Percentiles rank a stretch among this genome's conserved stretches.
Conservation (phyloP, 2,888 invertebrate species). For the Pyrochroa serraticornis region DNA sequence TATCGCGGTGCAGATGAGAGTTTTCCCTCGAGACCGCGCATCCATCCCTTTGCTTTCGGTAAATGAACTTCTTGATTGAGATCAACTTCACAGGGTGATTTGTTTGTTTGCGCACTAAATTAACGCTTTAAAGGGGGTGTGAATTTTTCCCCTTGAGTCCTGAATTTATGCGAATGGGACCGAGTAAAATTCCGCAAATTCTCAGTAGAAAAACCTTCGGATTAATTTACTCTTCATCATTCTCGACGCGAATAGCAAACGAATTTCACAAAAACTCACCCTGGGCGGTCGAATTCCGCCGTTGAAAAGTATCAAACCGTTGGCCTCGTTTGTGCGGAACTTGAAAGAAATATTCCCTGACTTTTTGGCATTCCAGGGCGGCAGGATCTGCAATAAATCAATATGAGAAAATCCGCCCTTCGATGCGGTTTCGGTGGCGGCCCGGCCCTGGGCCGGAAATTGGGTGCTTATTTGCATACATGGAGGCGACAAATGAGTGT, state of each 20-base stretch:
- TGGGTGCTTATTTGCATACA: slow-evolving; percentile 6
- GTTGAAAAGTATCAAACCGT: slow-evolving; percentile 92
- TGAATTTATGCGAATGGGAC: background rate
- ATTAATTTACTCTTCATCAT: background rate
- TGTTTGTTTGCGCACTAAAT: too few species aligned
- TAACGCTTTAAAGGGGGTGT: too few species aligned
- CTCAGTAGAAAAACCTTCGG: background rate
- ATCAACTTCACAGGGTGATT: too few species aligned
- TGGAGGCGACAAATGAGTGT: slow-evolving; percentile 7
- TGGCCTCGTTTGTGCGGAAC: slow-evolving; percentile 93
- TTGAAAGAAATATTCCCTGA: slow-evolving; percentile 91
- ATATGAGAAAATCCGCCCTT: background rate
- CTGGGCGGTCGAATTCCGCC: slow-evolving; percentile 79
- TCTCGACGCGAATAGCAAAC: background rate
- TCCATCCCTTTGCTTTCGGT: too few species aligned
- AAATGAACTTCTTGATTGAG: too few species aligned
- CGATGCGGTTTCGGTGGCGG: too few species aligned
- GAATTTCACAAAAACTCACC: slow-evolving; percentile 61
- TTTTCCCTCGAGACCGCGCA: too few species aligned
- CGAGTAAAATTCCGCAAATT: too few species aligned
- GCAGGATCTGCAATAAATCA: slow-evolving; percentile 71
- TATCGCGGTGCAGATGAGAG: too few species aligned
- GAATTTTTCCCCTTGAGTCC: background rate
- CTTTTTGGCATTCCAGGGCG: slow-evolving; percentile 90
- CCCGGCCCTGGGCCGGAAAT: too few species aligned